These are phyloP conservation scores for Pseudomyrmex flavicornis DNA, from an alignment of 1,140 invertebrate species.

Conservation along the genomic window DNA sequence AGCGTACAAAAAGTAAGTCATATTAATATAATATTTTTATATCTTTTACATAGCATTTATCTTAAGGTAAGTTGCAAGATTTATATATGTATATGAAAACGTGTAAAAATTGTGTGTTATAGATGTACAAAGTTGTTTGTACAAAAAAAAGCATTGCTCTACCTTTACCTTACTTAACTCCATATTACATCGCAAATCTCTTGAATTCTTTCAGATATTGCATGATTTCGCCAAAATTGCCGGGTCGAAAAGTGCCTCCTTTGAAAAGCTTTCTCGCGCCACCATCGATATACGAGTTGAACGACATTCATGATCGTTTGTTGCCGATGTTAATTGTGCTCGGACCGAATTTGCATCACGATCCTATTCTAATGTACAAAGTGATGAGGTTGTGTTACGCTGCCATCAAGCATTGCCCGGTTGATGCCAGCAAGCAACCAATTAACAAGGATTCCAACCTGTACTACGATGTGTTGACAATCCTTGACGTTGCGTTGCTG, in stretches of 20 bases:
- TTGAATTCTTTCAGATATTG: constrained; percentile 86
- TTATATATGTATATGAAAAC: neutral
- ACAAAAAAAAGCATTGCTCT: neutral
- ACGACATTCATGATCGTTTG: constrained; percentile 91
- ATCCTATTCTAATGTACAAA: constrained; percentile 96
- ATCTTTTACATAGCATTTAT: constrained; percentile 14
- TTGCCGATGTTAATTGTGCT: constrained; percentile 95
- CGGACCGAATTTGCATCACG: constrained; percentile 94
- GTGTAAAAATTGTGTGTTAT: neutral
- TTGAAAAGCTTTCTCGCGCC: constrained; percentile 88
- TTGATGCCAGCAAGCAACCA: constrained; percentile 80
- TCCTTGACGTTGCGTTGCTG: constrained; percentile 94
- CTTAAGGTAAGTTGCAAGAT: neutral
- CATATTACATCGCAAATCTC: neutral
- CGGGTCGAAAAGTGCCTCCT: constrained; percentile 86
- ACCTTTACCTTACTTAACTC: too few relatives aligned
- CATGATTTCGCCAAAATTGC: constrained; percentile 89
- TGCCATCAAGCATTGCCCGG: constrained; percentile 83
- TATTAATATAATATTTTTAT: neutral
- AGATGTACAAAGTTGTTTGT: neutral
- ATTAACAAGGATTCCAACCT: constrained; percentile 84
- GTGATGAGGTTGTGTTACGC: constrained; percentile 88
- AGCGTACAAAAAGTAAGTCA: constrained; percentile 91
- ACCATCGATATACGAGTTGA: constrained; percentile 87
- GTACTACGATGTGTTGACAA: constrained; percentile 92